Base-by-base conservation (phyloP, 2,113 vertebrate species). In the Rhinopomastus cyanomelas region DNA sequence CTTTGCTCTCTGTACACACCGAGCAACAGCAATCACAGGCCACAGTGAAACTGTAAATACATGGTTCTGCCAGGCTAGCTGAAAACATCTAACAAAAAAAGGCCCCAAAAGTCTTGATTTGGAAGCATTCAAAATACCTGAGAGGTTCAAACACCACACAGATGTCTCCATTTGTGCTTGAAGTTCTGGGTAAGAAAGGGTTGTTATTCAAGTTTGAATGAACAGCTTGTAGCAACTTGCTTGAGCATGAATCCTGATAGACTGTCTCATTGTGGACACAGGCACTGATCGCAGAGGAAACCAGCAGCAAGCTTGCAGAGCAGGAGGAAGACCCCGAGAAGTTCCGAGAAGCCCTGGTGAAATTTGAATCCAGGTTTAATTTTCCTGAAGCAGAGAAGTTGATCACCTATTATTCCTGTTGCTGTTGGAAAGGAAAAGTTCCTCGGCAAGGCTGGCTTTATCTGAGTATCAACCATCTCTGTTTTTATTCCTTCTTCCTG, bases 361-460 rank as follows among this genome's bases (percentile, higher is more conserved):
- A 98, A 94, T 99, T 99, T 32, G 98, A 98, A 93, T 97, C 98
- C 91, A 98, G 98, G 75, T 99, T 99, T 81, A 98, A 98, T 88
- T 98, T 99, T 75, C 99, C 99, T 0, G 89, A 98, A n/a, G 97
- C 98, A 0, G 99, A 99, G 97, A 99, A 99, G 85, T 94, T 99
- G 96, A 98, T 99, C 94, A 98, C 98, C 2, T 98, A 97, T 95
- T 99, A 98, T 94, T 99, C 99, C 8, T 99, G 99, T 97, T 99
- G 99, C 97, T 99, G 98, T 94, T 99, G 99, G 99, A 99, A 99
- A 96, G 98, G 98, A 62, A 97, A 97, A n/a, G 99, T 99, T 81
- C 99, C 99, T 37, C 98, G 99, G 18, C 99, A 99, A 95, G 99
- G 99, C 92, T 98, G 98, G 97, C 98, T 99, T 64, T 99, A 99